A percentile compares a stretch with the other conserved stretches of the same genome.
phyloP scores from a whole-genome alignment of 2,888 invertebrate species.

The Pemphredon lugubris region DNA sequence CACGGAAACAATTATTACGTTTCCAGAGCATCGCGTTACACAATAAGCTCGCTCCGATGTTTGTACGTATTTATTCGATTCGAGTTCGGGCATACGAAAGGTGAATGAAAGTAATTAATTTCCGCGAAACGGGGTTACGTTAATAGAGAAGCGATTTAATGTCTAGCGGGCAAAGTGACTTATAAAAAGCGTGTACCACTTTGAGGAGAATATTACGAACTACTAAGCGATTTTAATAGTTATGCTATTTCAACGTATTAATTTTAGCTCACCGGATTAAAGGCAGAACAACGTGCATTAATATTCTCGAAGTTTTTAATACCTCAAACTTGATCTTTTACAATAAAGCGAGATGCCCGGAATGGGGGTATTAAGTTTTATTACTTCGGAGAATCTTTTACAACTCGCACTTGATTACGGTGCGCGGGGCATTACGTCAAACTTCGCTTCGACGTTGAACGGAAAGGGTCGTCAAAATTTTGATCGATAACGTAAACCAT shows the following conservation, averaged over 20 bases:
- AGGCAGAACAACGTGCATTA: neutral
- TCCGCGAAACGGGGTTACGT: neutral
- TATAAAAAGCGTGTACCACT: neutral
- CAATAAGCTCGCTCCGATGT: neutral
- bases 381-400: conserved; percentile 6
- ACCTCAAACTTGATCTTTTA: conserved; percentile 7
- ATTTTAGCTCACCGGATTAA: neutral
- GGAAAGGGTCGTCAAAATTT: conserved; percentile 13
- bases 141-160: neutral
- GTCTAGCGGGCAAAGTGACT: too few relatives aligned
- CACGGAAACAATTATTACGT: conserved; percentile 30
- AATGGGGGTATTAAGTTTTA: neutral
- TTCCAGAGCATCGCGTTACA: conserved; percentile 8
- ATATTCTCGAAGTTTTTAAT: neutral
- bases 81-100: conserved; percentile 7
- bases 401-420: neutral
- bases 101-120: conserved; percentile 34
- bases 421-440: neutral
- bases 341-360: conserved; percentile 10
- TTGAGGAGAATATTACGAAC: neutral
- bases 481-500: neutral
- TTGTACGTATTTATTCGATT: conserved; percentile 18
- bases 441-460: conserved; percentile 13
- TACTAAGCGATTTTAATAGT: neutral
- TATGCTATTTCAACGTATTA: too few relatives aligned